Conservation (phyloP, 2,888 invertebrate species). For the Oscheius sp. region DNA sequence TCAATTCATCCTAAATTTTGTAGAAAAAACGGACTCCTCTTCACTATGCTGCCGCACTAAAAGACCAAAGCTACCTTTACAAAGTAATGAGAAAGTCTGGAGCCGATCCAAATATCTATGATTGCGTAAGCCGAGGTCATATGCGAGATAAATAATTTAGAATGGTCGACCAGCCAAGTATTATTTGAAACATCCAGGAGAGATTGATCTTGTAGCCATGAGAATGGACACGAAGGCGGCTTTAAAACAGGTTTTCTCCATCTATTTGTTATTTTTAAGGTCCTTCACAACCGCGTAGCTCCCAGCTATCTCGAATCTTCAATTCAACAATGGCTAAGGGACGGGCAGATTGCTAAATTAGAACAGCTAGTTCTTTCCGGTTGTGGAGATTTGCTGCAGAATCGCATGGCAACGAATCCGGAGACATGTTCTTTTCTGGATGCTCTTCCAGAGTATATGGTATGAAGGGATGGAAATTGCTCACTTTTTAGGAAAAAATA, state of each 20-base stretch:
- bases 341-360: slow-evolving; percentile 64
- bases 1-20: slow-evolving; percentile 33
- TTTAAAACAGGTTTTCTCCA: slow-evolving; percentile 52
- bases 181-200: slow-evolving; percentile 71
- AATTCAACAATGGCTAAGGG: slow-evolving; percentile 87
- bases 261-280: slow-evolving; percentile 28
- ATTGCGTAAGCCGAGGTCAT: slow-evolving; percentile 72
- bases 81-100: slow-evolving; percentile 77
- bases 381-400: slow-evolving; percentile 81
- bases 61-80: slow-evolving; percentile 77
- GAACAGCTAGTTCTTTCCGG: slow-evolving; percentile 67
- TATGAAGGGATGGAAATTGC: neutral
- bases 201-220: slow-evolving; percentile 70
- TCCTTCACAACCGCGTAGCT: slow-evolving; percentile 70
- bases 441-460: slow-evolving; percentile 55
- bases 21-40: slow-evolving; percentile 79
- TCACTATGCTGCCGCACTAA: slow-evolving; percentile 78
- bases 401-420: slow-evolving; percentile 73
- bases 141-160: slow-evolving; percentile 48
- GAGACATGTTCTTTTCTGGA: slow-evolving; percentile 64
- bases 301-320: slow-evolving; percentile 69
- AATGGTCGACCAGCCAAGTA: slow-evolving; percentile 72
- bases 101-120: slow-evolving; percentile 77
- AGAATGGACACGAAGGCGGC: slow-evolving; percentile 68
- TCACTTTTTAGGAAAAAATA: slow-evolving; percentile 81